Base-by-base conservation (phyloP, 92 coral and sea anemone species). In the Montipora capitata region DNA sequence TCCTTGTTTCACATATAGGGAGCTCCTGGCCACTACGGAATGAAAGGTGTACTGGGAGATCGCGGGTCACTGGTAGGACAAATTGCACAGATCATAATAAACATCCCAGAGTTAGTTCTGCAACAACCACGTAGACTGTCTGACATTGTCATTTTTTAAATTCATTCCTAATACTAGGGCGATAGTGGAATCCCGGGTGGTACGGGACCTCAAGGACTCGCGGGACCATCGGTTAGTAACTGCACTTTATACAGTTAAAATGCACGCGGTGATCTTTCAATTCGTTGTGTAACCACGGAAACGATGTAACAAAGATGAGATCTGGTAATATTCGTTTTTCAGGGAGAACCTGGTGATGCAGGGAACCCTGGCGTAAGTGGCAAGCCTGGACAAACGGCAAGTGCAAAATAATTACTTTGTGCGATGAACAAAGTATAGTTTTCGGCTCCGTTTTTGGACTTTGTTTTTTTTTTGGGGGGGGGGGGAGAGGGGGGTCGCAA, bases 321-420 rank as follows among this genome's bases (percentile, higher is more conserved):
- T 40, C 13, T 2, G 2, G 0, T 42, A 16, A 8, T 7, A 3
- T 27, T 61, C 9, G 27, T 61, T 68, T 49, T 11, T 11, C 67
- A 92, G 95, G 95, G 95, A 77, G 93, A 88, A 58, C 52, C 16
- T 43, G 95, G 95, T 52, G 76, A 45, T 17, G 83, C 87, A 4
- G 95, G 95, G 40, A 91, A 59, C 6, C 82, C 81, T 2, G 95
- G 95, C 2, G 5, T 18, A 20, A 75, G 84, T 49, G 95, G 95
- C 2, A 90, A 87, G 59, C 86, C 95, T 78, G 95, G 90, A 10
- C 92, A 84, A 67, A 4, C 81, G 49, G 95, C 89, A 68, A 74
- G 93, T 84, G n/a, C 20, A 20, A 20, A 48, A 48, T 48, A 5
- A 1, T 27, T 27, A 27, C 35, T 27, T 27, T 27, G 35, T 27